Base-by-base conservation (phyloP, 2,888 invertebrate species). In the Acrocyrtus sp. region DNA sequence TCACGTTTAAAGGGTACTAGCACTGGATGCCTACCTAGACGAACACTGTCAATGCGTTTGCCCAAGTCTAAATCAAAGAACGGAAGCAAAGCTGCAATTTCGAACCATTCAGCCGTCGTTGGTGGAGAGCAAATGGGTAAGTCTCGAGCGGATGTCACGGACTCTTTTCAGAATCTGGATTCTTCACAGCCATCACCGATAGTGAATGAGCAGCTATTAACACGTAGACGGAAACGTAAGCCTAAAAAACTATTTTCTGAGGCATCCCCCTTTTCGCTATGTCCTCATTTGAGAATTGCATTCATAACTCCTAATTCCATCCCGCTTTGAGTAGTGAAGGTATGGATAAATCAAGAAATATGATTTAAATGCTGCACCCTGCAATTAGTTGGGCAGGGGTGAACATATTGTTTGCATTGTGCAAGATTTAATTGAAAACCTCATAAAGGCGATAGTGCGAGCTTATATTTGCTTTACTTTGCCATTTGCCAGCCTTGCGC, bases 221-320 rank as follows among this genome's bases (percentile, higher is more conserved):
- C 58, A 72, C 72, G 63, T 54, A 61, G 69, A 69, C 63, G 72
- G 63, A 72, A 65, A 58, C 72, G 65, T 63, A 72, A 58, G 56
- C 53, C 51, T 12, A 17, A 17, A 34, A 63, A 62, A 57, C 41
- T 24, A 68, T 68, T 51, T 53, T 68, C 34, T 48, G 48, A 39
- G 60, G 29, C 39, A 60, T n/a, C n/a, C n/a, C 67, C 45, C 43
- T 61, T 39, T 67, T 57, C 19, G n/a, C 66, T 27, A 17, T 58
- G 3, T 61, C 48, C 22, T 43, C 27, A 29, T 24, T 21, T 51
- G 27, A n/a, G n/a, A n/a, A n/a, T n/a, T n/a, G n/a, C n/a, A n/a
- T n/a, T n/a, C n/a, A n/a, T n/a, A n/a, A n/a, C n/a, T n/a, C n/a
- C n/a, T n/a, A n/a, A n/a, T n/a, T n/a, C n/a, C n/a, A n/a, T n/a